Evolutionary conservation across 2,797 vertebrate species (phyloP), one percentile per base, ranked within the genome.

Genomic region (Crocidura indochinensis): DNA sequence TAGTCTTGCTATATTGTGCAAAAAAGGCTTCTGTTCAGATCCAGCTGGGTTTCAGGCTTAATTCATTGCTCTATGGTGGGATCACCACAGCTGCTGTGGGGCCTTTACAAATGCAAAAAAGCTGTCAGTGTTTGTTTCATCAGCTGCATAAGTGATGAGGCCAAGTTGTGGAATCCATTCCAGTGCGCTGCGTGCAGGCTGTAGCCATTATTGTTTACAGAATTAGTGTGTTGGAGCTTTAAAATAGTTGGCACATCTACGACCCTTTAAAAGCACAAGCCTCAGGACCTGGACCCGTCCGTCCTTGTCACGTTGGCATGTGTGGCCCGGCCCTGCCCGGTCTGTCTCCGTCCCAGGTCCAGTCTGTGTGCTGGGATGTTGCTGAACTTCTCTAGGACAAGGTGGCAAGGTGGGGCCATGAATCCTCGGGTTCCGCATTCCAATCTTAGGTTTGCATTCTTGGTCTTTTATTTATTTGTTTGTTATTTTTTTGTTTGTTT

Each of bases 81-180:
- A 99, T 99, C 98, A 98, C 98, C 98, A 98, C 99, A 99, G 99
- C 99, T 99, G 99, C 99, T 99, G 98, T 98, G 98, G 98, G 98
- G 98, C 98, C 99, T 99, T 99, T 99, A 99, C 98, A 99, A 99
- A 99, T 99, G 99, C 99, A 99, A 99, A 99, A 99, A 99, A 99
- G 99, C 99, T 99, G 99, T 99, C 99, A 99, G 98, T 99, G 99
- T 99, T 99, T 99, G 98, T 99, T 99, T 99, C 99, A 99, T 99
- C 99, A 98, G 98, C 98, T 98, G 97, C 98, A 99, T 98, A 99
- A 99, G 98, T 98, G 98, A 99, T 99, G 99, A 99, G 98, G 98
- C 98, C 98, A 98, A 99, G 98, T 98, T 98, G 98, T 99, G 98
- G 99, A 99, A 99, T 99, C 98, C 98, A 98, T 98, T 98, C 91